A percentile compares a stretch with the other conserved stretches of the same genome.
Evolutionary conservation across 2,888 invertebrate species (phyloP).

Genomic region (Tachina lurida): DNA sequence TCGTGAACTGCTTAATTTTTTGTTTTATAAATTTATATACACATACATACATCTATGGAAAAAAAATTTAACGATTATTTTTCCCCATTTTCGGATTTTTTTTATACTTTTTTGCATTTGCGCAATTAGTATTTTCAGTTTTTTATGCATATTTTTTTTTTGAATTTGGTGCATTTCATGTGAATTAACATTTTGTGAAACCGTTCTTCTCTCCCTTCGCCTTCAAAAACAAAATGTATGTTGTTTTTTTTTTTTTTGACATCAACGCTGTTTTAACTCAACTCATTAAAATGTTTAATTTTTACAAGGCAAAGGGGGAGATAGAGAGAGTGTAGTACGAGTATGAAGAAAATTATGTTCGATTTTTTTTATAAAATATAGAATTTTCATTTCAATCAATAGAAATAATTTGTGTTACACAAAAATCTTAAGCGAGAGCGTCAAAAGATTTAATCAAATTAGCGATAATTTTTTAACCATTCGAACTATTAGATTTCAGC

Average conservation of each 20-base stretch:
- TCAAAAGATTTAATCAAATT: no score
- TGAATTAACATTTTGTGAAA: slow-evolving; percentile 65
- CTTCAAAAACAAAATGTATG: background rate
- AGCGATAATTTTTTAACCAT: no score
- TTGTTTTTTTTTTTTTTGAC: slow-evolving; percentile 33
- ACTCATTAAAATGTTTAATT: slow-evolving; percentile 45
- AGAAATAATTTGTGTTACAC: background rate
- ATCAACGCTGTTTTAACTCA: slow-evolving; percentile 37
- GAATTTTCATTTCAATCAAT: background rate
- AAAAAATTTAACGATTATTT: slow-evolving; percentile 54
- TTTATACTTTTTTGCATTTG: slow-evolving; percentile 75
- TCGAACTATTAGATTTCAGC: no score
- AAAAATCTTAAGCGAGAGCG: background rate
- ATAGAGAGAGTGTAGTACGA: background rate
- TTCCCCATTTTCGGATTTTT: slow-evolving; percentile 65
- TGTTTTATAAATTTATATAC: slow-evolving; percentile 39
- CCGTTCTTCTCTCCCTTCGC: slow-evolving; percentile 29
- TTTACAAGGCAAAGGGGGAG: background rate
- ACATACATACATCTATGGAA: slow-evolving; percentile 34
- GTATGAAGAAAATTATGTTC: background rate
- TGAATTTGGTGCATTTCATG: slow-evolving; percentile 39
- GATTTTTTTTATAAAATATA: background rate
- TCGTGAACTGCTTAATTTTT: slow-evolving; percentile 32
- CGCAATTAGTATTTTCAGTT: slow-evolving; percentile 73
- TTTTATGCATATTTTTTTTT: slow-evolving; percentile 46